phyloP scores from a whole-genome alignment of 1,140 invertebrate species.

The Lordiphosa stackelbergi region DNA sequence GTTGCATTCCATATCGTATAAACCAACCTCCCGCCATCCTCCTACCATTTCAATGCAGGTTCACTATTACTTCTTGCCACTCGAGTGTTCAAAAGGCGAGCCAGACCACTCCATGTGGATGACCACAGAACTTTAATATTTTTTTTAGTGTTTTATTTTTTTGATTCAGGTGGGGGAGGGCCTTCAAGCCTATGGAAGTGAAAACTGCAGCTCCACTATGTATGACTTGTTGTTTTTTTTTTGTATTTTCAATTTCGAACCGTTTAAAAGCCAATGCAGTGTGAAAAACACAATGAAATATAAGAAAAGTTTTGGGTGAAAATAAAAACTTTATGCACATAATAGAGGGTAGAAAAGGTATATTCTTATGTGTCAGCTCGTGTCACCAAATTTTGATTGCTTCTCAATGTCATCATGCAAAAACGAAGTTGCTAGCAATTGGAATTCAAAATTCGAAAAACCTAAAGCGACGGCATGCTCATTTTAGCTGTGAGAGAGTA shows the following conservation, averaged over 20 bases:
- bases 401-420: no score
- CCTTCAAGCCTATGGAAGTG: constrained; percentile 27
- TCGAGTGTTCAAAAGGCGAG: constrained; percentile 52
- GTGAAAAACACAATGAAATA: constrained; percentile 60
- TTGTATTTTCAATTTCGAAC: constrained; percentile 38
- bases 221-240: constrained; percentile 23
- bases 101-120: constrained; percentile 64
- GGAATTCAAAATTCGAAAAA: no score
- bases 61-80: constrained; percentile 28
- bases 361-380: neutral
- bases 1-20: constrained; percentile 7
- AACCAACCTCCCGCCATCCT: constrained; percentile 8
- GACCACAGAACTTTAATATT: constrained; percentile 73
- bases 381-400: no score
- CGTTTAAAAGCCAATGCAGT: constrained; percentile 53
- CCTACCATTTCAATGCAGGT: constrained; percentile 23
- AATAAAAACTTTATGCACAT: constrained; percentile 47
- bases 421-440: no score
- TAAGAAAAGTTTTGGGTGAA: constrained; percentile 50
- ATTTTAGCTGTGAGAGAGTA: no score
- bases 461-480: no score
- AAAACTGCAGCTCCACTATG: constrained; percentile 1
- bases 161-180: constrained; percentile 15
- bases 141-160: constrained; percentile 14
- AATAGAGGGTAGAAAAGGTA: neutral